Evolutionary conservation across 2,797 vertebrate genomes (phyloP).

Genomic region (Pachyuromys duprasi): DNA sequence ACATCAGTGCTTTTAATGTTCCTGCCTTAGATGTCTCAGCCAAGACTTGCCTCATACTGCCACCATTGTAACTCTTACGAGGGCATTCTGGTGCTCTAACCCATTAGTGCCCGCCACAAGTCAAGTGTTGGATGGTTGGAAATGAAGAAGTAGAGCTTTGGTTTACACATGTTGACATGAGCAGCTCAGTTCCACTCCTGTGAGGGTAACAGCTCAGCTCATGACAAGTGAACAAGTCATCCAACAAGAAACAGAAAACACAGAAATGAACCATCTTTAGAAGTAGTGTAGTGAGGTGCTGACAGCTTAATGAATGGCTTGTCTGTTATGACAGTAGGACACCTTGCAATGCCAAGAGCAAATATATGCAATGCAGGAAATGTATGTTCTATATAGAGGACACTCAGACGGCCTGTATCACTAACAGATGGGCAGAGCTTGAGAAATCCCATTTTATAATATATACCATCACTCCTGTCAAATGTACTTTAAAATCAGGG

Average conservation of each 20-base stretch:
- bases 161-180: slow-evolving; percentile 89
- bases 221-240: slow-evolving; percentile 88
- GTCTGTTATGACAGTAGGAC: slow-evolving; percentile 91
- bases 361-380: slow-evolving; percentile 90
- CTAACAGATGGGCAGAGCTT: slow-evolving; percentile 88
- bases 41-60: slow-evolving; percentile 85
- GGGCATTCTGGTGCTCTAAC: slow-evolving; percentile 80
- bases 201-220: slow-evolving; percentile 85
- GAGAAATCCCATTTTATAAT: slow-evolving; percentile 84
- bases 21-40: slow-evolving; percentile 85
- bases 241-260: slow-evolving; percentile 87
- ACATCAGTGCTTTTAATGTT: slow-evolving; percentile 82
- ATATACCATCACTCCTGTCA: slow-evolving; percentile 80
- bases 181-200: slow-evolving; percentile 87
- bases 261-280: slow-evolving; percentile 85
- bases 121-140: slow-evolving; percentile 82
- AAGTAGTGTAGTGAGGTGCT: slow-evolving; percentile 87
- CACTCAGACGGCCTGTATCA: slow-evolving; percentile 80
- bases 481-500: slow-evolving; percentile 65
- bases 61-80: slow-evolving; percentile 81
- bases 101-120: slow-evolving; percentile 86
- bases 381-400: slow-evolving; percentile 84
- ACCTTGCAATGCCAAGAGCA: slow-evolving; percentile 90
- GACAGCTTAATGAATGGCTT: slow-evolving; percentile 92
- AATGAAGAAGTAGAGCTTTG: slow-evolving; percentile 84